phyloP scores from a whole-genome alignment of 2,888 invertebrate species.

The Drosophila koepferae region DNA sequence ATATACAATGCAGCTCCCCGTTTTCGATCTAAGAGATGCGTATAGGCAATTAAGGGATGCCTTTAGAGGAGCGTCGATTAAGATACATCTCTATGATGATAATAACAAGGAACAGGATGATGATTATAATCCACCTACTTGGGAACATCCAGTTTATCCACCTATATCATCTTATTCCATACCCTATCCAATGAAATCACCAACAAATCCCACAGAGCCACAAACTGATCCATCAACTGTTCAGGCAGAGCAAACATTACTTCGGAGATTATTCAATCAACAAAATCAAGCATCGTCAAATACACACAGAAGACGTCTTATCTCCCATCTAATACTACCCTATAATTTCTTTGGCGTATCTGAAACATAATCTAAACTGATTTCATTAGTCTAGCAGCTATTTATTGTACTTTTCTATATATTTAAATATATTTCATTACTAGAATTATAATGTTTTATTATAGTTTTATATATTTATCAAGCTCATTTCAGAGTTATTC shows the following conservation, averaged over 20 bases:
- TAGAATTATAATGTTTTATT: background rate
- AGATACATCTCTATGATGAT: background rate
- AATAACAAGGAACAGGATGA: background rate
- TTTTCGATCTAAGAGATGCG: background rate
- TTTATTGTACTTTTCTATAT: background rate
- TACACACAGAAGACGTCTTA: background rate
- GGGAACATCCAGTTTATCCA: background rate
- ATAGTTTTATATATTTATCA: background rate
- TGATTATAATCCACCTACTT: background rate
- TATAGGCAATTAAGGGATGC: background rate
- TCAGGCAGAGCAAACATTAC: background rate
- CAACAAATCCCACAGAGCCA: background rate
- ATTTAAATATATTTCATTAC: background rate
- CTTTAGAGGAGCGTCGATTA: background rate
- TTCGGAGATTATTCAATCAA: background rate
- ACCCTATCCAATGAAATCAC: background rate
- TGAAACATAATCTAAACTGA: background rate
- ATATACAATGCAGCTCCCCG: background rate
- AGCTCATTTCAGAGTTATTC: background rate
- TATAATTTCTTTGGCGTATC: background rate
- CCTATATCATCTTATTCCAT: background rate
- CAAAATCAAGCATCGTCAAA: too few relatives aligned
- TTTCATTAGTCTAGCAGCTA: background rate
- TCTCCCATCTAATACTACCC: background rate
- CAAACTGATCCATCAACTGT: background rate